These are phyloP conservation scores for Acinonyx jubatus DNA, from an alignment of 2,113 vertebrate genomes.

Conservation along the genomic window DNA sequence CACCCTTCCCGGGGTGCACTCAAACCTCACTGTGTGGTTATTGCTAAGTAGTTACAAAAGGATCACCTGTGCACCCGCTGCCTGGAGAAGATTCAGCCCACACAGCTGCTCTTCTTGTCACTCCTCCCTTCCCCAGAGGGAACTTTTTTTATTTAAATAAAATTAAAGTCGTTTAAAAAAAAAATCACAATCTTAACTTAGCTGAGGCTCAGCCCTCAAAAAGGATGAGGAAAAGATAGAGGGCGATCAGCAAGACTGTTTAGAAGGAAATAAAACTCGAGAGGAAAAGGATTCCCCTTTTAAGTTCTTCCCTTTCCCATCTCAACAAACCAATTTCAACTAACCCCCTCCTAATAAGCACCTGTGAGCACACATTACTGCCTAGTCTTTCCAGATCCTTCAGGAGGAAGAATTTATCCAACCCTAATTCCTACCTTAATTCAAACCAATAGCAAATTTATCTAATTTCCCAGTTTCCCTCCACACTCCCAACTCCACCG, in stretches of 20 bases:
- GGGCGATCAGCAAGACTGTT: neutral
- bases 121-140: neutral
- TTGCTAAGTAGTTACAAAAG: constrained; percentile 67
- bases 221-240: constrained; percentile 41
- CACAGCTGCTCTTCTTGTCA: neutral
- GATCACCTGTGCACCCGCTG: neutral
- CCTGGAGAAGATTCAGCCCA: constrained; percentile 32
- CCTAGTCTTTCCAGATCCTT: constrained; percentile 9
- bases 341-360: neutral
- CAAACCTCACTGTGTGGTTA: constrained; percentile 34
- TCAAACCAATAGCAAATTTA: constrained; percentile 36
- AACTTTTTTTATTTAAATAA: constrained; percentile 45
- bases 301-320: constrained; percentile 15
- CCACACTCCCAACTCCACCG: neutral
- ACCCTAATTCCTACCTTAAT: neutral
- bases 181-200: constrained; percentile 36
- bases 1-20: neutral
- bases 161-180: constrained; percentile 53
- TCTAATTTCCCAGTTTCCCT: neutral
- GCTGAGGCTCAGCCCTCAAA: constrained; percentile 51
- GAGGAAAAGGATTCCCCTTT: constrained; percentile 31
- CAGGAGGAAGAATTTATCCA: constrained; percentile 23
- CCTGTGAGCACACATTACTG: neutral
- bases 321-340: neutral
- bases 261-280: constrained; percentile 39